A percentile compares a stretch with the other conserved stretches of the same genome.
Evolutionary conservation across 37 sponge, comb jelly and placozoan genomes (phyloP).

Genomic region (Amphimedon queenslandica): DNA sequence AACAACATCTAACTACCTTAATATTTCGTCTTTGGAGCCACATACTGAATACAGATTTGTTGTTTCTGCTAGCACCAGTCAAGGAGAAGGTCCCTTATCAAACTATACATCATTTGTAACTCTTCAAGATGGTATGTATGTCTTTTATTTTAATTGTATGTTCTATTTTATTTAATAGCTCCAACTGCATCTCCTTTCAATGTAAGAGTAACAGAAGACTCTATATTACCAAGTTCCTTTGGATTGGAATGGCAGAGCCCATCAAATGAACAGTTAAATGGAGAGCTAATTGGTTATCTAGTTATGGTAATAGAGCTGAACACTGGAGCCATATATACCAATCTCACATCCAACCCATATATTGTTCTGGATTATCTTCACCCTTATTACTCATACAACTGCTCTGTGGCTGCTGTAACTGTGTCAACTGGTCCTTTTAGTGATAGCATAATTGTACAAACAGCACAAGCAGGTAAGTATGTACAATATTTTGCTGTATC

Average conservation of each 20-base stretch:
- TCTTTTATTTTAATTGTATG: not conserved
- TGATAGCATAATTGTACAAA: not conserved
- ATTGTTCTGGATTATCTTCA: not conserved
- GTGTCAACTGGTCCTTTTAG: not conserved
- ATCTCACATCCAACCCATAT: not conserved
- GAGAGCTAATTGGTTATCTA: not conserved
- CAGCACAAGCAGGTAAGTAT: slow-evolving; percentile 9
- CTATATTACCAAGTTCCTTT: not conserved
- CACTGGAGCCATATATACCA: not conserved
- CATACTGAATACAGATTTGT: not conserved
- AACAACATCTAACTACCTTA: not conserved
- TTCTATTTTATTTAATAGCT: not conserved
- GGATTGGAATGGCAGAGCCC: not conserved
- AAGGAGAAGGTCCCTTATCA: not conserved
- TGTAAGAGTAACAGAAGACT: not conserved
- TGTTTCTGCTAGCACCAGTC: not conserved
- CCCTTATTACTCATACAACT: not conserved
- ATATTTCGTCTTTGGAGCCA: not conserved
- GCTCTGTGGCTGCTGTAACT: slow-evolving; percentile 7
- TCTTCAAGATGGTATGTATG: not conserved
- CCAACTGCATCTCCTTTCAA: not conserved
- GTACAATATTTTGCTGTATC: not conserved
- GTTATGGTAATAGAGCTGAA: not conserved
- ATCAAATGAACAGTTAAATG: not conserved
- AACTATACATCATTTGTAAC: not conserved